These are phyloP conservation scores for Upupa epops DNA, from an alignment of 2,113 vertebrate species.

Conservation along the genomic window DNA sequence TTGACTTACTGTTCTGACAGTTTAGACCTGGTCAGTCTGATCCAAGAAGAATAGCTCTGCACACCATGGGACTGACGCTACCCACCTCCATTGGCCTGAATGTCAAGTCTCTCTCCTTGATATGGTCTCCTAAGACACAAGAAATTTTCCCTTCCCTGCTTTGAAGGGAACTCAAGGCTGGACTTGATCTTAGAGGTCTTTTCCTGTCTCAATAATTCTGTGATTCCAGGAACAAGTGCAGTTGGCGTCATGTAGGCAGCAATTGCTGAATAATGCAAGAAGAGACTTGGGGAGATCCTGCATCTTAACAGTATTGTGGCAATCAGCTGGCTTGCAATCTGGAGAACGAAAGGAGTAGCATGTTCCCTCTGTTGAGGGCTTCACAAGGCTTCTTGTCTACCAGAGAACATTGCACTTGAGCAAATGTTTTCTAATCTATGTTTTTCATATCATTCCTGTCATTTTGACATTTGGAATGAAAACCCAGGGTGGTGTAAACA, in stretches of 20 bases:
- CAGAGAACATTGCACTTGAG: neutral
- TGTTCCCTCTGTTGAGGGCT: neutral
- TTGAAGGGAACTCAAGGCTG: neutral
- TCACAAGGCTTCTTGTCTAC: neutral
- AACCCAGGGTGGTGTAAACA: slow-evolving; percentile 9
- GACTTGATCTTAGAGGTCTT: too few relatives aligned
- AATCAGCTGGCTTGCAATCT: neutral
- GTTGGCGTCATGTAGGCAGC: accelerated
- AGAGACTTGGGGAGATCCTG: neutral
- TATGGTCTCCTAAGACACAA: neutral
- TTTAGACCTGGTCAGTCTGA: neutral
- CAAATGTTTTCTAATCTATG: slow-evolving; percentile 41
- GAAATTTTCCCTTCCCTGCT: neutral
- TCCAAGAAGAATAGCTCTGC: neutral
- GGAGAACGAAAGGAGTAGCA: neutral
- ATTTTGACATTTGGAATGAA: slow-evolving; percentile 40
- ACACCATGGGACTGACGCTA: neutral
- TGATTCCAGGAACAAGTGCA: neutral
- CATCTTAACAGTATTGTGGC: neutral
- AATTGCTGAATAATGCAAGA: neutral
- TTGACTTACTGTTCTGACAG: too few relatives aligned
- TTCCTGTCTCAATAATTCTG: too few relatives aligned
- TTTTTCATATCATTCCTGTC: neutral
- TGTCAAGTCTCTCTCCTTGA: neutral
- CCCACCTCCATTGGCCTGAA: neutral